Evolutionary conservation across 2,888 invertebrate species (phyloP), one percentile per base, ranked within the genome.

Genomic region (Leptinotarsa juncta): DNA sequence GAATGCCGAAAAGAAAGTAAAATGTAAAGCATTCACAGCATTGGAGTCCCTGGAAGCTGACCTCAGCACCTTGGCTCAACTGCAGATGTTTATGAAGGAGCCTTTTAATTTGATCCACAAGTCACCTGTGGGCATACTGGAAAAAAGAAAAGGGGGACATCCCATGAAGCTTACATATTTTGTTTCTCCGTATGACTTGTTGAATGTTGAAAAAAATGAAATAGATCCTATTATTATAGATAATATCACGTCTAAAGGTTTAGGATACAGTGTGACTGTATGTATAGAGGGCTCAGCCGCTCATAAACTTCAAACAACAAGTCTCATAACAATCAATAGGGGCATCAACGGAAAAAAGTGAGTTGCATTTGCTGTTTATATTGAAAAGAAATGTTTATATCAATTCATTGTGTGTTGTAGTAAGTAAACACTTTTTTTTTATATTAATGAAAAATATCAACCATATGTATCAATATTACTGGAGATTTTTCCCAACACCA

Each of bases 161-260:
- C 95, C 98, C 0, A 95, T 98, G 95, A 95, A 95, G 83, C 89
- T 98, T 48, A 97, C 96, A 0, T 98, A 97, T 87, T 97, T 97
- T 87, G 95, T 97, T 4, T 95, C 96, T 0, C 97, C 97, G 0
- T 97, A 97, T 85, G 97, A 97, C 86, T 90, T 97, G 67, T 89
- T 97, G 82, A 95, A 96, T 86, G 91, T 93, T 82, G 94, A 94
- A 76, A 91, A 90, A 72, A 93, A 93, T 82, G 92, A 93, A 7
- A 90, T 94, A 60, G 92, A 94, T 83, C 92, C 94, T 14, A 90
- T 97, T 75, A 94, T 93, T 65, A 90, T 93, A 18, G 96, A 97
- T 83, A 89, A 92, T n/a, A 90, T 95, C 53, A 90, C 91, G 48
- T 85, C 89, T 60, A 92, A 93, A 78, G 91, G 92, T 69, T 90